Base-by-base conservation (phyloP, 2,888 invertebrate species). In the Drosophila neotestacea region DNA sequence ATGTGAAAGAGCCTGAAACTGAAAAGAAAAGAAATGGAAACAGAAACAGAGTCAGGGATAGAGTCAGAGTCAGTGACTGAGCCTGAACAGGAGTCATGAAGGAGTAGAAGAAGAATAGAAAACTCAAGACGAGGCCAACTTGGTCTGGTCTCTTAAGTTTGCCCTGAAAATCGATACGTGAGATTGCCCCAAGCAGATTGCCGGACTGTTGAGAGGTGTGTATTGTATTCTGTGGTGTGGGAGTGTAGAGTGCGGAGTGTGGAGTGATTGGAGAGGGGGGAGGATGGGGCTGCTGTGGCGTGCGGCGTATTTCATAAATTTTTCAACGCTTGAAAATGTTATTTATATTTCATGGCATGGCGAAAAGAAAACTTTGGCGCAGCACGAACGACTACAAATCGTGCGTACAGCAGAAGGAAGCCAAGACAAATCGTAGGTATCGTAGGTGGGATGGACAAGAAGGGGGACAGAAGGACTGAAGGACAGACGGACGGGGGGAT, bases 311-410 rank as follows among this genome's bases (percentile, higher is more conserved):
- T 87, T 87, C 81, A 89, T 90, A 89, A 84, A 90, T 89, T 85
- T 90, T 90, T 88, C 82, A 88, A 70, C 81, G 79, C 76, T 76
- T 67, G 77, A 81, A 89, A 88, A 86, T 84, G 90, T 83, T 89
- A 88, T 88, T 88, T 88, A 89, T 88, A 85, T 89, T 89, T 89
- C 87, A 88, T 86, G 86, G 87, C 66, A 69, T 65, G 68, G 77
- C 59, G 73, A 75, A 81, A 71, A 71, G 69, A 80, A 85, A 88
- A 88, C 79, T 85, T 83, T 88, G 84, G 86, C 88, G 80, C 84
- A 86, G 81, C 85, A 85, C 84, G 86, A 83, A 86, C 85, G 83
- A 76, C 86, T 84, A 86, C 86, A 85, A 85, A 84, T 86, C 87
- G 86, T 84, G 84, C 84, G 84, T 84, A 85, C 80, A 59, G 66